phyloP scores from a whole-genome alignment of 2,888 invertebrate species.

The Phrixothrix hirtus region DNA sequence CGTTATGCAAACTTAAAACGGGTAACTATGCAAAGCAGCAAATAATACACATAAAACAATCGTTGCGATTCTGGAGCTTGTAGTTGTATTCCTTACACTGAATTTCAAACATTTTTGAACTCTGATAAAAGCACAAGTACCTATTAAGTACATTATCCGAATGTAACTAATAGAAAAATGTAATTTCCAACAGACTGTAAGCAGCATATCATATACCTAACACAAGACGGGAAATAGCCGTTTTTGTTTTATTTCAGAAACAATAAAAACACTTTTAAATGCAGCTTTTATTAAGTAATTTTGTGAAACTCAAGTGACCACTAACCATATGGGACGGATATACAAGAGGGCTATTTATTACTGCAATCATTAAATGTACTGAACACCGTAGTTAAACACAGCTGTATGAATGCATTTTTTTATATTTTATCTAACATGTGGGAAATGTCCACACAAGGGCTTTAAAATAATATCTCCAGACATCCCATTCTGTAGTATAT shows the following conservation, averaged over 20 bases:
- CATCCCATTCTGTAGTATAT: constrained; percentile 14
- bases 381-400: constrained; percentile 36
- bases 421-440: constrained; percentile 36
- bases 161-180: constrained; percentile 1
- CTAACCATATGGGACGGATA: constrained; percentile 38
- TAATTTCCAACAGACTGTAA: no score
- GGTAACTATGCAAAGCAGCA: constrained; percentile 39
- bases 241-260: background rate
- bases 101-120: no score
- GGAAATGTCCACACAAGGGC: constrained; percentile 38
- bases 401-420: constrained; percentile 36
- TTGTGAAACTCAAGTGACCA: constrained; percentile 35
- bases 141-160: background rate
- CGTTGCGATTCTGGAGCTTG: no score
- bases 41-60: constrained; percentile 43
- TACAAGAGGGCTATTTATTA: constrained; percentile 35
- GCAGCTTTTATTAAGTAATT: constrained; percentile 20
- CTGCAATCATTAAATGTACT: constrained; percentile 32
- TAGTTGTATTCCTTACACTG: no score
- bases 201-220: no score
- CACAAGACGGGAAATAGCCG: no score
- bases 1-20: constrained; percentile 35
- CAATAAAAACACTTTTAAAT: background rate
- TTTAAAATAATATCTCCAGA: constrained; percentile 32
- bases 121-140: background rate